Evolutionary conservation across 2,797 vertebrate genomes (phyloP), one percentile per base, ranked within the genome.

Genomic region (Graptemys geographica): DNA sequence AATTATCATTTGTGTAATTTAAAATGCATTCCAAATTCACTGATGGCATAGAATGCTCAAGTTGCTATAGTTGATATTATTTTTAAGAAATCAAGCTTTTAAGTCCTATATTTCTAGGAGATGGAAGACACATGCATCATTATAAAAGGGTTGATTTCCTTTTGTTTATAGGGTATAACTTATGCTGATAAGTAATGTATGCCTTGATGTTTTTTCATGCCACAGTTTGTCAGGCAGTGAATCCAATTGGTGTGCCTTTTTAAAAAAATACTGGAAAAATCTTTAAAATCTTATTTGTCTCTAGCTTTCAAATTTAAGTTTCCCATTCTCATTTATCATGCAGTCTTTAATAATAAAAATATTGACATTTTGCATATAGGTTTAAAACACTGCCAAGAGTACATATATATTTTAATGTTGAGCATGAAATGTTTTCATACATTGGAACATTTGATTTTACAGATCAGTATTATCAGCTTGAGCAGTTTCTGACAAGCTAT

Each of bases 401-500:
- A 11, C 31, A 93, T 92, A 78, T 93, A 84, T 52, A 93, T 97
- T 93, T 92, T 93, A 56, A 92, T 92, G 94, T 86, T 95, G 41
- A 93, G 59, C 1, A 53, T 94, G 62, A 95, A 95, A 93, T 93
- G 27, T 76, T 55, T 88, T 94, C 1, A 16, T 86, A 94, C 11
- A 49, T 79, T 87, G 51, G 47, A 91, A 90, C 81, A 95, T 90
- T 88, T 91, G 86, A 96, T 97, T 97, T 96, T 96, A 92, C 44
- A 96, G 47, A 95, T 94, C 74, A 88, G 7, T 87, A 13, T 96
- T 96, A 95, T 78, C 59, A 95, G n/a, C 92, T 41, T 92, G 87
- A 97, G 78, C 11, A 94, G 91, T 97, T 59, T 69, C 37, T 97
- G 96, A 97, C 94, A 97, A 96, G 62, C 81, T 97, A 97, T 96